Percentiles rank a stretch among this genome's conserved stretches.
Evolutionary conservation across 2,113 vertebrate genomes (phyloP).

Genomic region (Gymnobelideus leadbeateri): DNA sequence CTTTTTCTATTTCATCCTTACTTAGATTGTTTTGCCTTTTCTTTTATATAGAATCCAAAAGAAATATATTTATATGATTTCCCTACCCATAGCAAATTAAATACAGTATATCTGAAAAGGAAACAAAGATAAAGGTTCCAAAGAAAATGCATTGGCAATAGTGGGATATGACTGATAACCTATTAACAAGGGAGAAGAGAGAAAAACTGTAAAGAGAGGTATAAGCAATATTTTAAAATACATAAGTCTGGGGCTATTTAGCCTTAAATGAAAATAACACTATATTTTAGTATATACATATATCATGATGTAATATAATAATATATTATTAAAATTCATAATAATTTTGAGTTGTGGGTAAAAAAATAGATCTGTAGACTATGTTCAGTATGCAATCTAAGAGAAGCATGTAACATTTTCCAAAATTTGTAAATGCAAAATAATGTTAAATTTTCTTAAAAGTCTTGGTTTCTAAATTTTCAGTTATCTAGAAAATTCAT

Average conservation of each 20-base stretch:
- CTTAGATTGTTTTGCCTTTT: neutral
- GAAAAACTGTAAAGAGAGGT: neutral
- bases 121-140: neutral
- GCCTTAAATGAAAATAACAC: neutral
- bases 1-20: neutral
- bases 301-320: neutral
- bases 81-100: neutral
- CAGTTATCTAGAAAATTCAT: neutral
- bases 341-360: neutral
- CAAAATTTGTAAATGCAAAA: neutral
- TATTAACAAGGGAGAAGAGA: neutral
- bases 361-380: neutral
- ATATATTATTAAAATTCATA: neutral
- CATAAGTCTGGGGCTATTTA: neutral
- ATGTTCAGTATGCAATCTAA: neutral
- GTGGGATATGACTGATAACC: accelerated
- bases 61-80: neutral
- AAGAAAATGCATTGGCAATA: accelerated
- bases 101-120: neutral
- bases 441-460: neutral
- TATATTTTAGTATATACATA: neutral
- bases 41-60: neutral
- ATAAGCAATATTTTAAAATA: neutral
- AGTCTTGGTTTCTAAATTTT: neutral
- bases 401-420: neutral